Percentiles rank a stretch among this genome's conserved stretches.
phyloP scores from a whole-genome alignment of 2,797 vertebrate species.

The Menidia menidia region DNA sequence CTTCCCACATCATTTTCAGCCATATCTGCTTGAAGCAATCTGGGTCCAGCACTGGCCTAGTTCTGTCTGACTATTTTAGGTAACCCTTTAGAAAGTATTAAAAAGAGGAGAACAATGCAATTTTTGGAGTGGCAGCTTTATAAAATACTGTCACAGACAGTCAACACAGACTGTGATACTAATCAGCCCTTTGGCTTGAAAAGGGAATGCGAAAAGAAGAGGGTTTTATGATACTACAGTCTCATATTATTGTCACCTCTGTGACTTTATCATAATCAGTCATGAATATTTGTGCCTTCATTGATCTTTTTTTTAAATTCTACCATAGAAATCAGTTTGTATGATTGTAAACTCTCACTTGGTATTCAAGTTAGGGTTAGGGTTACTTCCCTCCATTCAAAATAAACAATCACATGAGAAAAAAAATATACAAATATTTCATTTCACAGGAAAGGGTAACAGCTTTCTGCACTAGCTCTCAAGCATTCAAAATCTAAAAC shows the following conservation, averaged over 20 bases:
- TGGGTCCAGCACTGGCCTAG: constrained; percentile 60
- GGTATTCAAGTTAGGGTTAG: background rate
- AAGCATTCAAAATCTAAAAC: too few species aligned
- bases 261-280: constrained; percentile 6
- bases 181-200: constrained; percentile 10
- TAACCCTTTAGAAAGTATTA: constrained; percentile 64
- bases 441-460: background rate
- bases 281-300: background rate
- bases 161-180: constrained; percentile 19
- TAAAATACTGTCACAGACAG: constrained; percentile 56
- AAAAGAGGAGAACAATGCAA: constrained; percentile 60
- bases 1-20: constrained; percentile 50
- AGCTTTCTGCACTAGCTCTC: background rate
- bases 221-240: constrained; percentile 18
- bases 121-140: constrained; percentile 54
- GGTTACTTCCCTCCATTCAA: constrained; percentile 1
- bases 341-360: constrained; percentile 8
- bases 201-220: constrained; percentile 27
- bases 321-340: constrained; percentile 14
- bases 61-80: constrained; percentile 67
- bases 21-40: constrained; percentile 67
- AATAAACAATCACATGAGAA: constrained; percentile 7
- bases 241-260: constrained; percentile 22
- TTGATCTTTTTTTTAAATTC: constrained; percentile 14
- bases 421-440: too few species aligned